Evolutionary conservation across 2,888 invertebrate genomes (phyloP), one percentile per base, ranked within the genome.

Genomic region (Aspidiotus destructor): DNA sequence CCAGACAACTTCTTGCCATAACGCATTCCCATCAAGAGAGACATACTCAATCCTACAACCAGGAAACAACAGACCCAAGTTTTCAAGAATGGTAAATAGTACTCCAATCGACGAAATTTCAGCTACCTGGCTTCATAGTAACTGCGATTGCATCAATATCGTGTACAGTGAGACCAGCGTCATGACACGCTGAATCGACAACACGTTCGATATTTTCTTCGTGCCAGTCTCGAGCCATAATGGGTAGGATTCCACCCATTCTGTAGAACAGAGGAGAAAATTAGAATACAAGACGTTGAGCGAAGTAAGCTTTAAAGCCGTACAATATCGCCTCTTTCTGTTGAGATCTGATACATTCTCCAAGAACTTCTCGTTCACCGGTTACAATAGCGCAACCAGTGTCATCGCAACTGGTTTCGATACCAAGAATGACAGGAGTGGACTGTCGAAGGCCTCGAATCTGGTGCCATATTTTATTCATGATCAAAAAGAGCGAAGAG

Each of bases 361-460:
- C 90, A 60, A 92, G 77, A 73, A 96, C 80, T 71, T 81, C 80
- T 41, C 90, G 88, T 69, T 82, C 75, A 17, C 80, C 81, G 77
- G 89, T 84, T 8, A 98, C 85, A 72, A 98, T 81, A 55, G 93
- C 96, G 75, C 89, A 88, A 28, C 93, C 96, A 1, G 97, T 98
- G 77, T 98, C 98, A 81, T 98, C 97, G 77, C 96, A 98, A 71
- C 96, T 96, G 7, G 95, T 94, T 83, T 98, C 98, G 74, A 98
- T 96, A 8, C 97, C 97, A 73, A 97, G 79, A 68, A 97, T 57
- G 1, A 52, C 28, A 28, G 28, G 28, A 28, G 28, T 28, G 28
- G 28, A 28, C 28, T 28, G 28, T 5, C 28, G 28, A 3, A 28
- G 5, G 28, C 28, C 28, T 5, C 28, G 28, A 28, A 28, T 28